phyloP scores from a whole-genome alignment of 2,113 vertebrate genomes.

The Ictalurus furcatus region DNA sequence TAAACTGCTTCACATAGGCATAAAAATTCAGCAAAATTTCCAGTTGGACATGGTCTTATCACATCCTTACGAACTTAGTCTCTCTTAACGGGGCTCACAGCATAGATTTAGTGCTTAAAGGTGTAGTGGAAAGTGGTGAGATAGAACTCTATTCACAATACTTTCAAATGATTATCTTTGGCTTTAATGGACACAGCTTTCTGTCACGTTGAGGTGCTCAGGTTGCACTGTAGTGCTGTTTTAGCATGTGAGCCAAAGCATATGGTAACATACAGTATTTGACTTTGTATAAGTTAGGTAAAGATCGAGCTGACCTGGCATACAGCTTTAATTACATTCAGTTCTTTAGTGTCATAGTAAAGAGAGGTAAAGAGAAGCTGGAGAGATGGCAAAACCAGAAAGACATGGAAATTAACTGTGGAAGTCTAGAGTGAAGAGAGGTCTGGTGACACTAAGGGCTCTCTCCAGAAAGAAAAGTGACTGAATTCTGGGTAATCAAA shows the following conservation, averaged over 20 bases:
- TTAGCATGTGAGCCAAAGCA: background rate
- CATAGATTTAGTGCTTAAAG: background rate
- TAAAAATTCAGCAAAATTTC: background rate
- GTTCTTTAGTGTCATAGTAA: constrained; percentile 5
- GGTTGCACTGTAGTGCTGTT: background rate
- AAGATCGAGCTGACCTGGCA: background rate
- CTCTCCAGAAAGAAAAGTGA: constrained; percentile 80
- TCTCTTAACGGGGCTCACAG: background rate
- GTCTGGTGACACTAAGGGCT: constrained; percentile 71
- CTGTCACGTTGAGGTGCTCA: too few relatives aligned
- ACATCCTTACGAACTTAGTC: background rate
- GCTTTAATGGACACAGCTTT: background rate
- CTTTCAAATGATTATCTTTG: constrained; percentile 4
- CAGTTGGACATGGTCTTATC: background rate
- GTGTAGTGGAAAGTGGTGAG: background rate
- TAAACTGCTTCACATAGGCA: background rate
- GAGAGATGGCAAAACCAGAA: background rate
- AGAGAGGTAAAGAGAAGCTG: background rate
- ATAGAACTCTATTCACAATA: background rate
- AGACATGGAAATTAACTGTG: background rate
- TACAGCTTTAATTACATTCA: constrained; percentile 1
- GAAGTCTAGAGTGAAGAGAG: constrained; percentile 48
- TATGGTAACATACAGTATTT: background rate
- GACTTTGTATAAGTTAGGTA: background rate
- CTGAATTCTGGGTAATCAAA: constrained; percentile 82